A percentile compares a stretch with the other conserved stretches of the same genome.
phyloP scores from a whole-genome alignment of 1,140 invertebrate species.

The Zeugodacus cucurbitae region DNA sequence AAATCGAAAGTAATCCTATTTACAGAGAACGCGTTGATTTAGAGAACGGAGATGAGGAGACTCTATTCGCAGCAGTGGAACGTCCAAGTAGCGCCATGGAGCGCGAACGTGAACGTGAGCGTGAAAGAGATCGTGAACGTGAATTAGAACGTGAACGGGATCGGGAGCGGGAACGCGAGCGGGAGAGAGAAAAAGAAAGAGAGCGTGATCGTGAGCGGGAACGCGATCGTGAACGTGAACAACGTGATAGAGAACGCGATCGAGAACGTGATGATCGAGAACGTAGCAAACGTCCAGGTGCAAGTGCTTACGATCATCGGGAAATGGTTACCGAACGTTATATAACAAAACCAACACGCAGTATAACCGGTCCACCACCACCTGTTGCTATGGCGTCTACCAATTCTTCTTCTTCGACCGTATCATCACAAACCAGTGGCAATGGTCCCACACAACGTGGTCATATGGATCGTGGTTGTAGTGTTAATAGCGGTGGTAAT shows the following conservation, averaged over 20 bases:
- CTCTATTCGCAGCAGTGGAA: constrained; percentile 78
- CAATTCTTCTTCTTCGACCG: not conserved
- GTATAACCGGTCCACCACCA: constrained; percentile 56
- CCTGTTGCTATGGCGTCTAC: constrained; percentile 48
- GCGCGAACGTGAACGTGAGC: constrained; percentile 45
- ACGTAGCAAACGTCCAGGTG: constrained; percentile 31
- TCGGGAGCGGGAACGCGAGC: constrained; percentile 49
- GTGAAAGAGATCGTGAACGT: constrained; percentile 44
- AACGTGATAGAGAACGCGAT: constrained; percentile 57
- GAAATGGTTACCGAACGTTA: constrained; percentile 63
- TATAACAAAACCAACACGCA: constrained; percentile 61
- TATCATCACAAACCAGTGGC: constrained; percentile 38
- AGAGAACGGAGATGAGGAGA: constrained; percentile 92
- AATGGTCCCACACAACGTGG: not conserved
- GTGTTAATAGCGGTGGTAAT: constrained; percentile 35
- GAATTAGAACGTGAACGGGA: constrained; percentile 53
- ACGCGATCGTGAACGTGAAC: constrained; percentile 55
- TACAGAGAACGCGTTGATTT: constrained; percentile 84
- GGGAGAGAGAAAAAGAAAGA: constrained; percentile 52
- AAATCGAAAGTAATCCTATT: constrained; percentile 87
- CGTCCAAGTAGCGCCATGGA: constrained; percentile 57
- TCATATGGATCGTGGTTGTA: not conserved
- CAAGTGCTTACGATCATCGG: constrained; percentile 51
- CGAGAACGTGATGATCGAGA: constrained; percentile 41
- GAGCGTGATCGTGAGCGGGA: constrained; percentile 50